Base-by-base conservation (phyloP, 2,113 vertebrate genomes). In the Dicerorhinus sumatrensis region DNA sequence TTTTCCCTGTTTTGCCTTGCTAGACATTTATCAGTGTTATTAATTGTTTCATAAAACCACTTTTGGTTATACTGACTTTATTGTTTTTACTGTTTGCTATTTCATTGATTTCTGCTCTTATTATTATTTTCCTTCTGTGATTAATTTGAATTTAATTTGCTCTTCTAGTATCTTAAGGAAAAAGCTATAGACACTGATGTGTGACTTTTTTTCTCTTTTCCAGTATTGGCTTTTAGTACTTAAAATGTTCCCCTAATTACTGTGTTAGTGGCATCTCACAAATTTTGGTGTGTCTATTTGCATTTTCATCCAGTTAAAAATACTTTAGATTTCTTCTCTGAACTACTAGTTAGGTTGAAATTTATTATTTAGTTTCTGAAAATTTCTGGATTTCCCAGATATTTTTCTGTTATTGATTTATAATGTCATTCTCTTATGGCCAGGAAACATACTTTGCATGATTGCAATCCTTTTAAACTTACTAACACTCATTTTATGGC, bases 51-150 rank as follows among this genome's bases (percentile, higher is more conserved):
- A 54, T 62, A 51, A 75, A 93, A 81, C 4, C 60, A 6, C 3
- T 93, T 96, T 91, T 76, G 62, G 10, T 51, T 89, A 77, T 42
- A 92, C 12, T 97, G 60, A 82, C n/a, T 82, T 1, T 87, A 51
- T 70, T 81, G 1, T 85, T 85, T 58, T 80, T 60, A n/a, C 13
- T 21, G 7, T 88, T 95, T 79, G 69, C 21, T 95, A 5, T 62
- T 92, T 92, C 54, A 90, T 60, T 94, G 82, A 93, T 81, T 75
- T 91, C 31, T 91, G 25, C 14, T 16, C 51, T 54, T 54, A 54
- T 80, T 93, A 75, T 94, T 92, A 63, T 76, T 90, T 87, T 46
- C 29, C 39, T 82, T 62, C n/a, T 89, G 8, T 95, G 51, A 51
- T 89, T 76, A 94, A 56, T 65, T 86, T 46, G 18, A 48, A 3